These are phyloP conservation scores for Cheilosia scutellata DNA, from an alignment of 2,888 invertebrate genomes.

Conservation along the genomic window DNA sequence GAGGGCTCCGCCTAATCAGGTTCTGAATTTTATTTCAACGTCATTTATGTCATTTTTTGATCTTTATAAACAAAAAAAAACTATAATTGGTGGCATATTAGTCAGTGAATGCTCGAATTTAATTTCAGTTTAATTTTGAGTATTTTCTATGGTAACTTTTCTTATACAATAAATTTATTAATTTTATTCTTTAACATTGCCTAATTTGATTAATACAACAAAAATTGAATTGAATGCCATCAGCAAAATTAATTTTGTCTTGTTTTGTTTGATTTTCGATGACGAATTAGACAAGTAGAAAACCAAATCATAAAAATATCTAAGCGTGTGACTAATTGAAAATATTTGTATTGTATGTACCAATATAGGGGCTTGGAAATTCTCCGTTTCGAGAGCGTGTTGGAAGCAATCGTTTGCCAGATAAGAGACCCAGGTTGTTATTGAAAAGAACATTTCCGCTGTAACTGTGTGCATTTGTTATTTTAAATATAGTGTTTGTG, in stretches of 20 bases:
- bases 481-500: constrained; percentile 35
- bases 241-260: constrained; percentile 7
- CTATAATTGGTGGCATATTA: constrained; percentile 18
- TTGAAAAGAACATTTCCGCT: constrained; percentile 77
- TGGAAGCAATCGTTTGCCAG: constrained; percentile 94
- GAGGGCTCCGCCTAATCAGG: constrained; percentile 84
- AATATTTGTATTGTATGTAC: constrained; percentile 69
- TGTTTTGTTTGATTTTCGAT: constrained; percentile 17
- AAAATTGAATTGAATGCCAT: constrained; percentile 8
- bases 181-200: constrained; percentile 10
- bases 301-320: constrained; percentile 28
- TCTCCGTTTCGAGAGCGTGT: constrained; percentile 95
- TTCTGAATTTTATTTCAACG: constrained; percentile 79
- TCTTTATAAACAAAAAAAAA: constrained; percentile 8
- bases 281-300: constrained; percentile 8
- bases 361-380: constrained; percentile 86
- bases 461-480: constrained; percentile 56
- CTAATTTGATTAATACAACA: constrained; percentile 1
- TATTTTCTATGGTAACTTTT: background rate
- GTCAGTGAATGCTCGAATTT: constrained; percentile 48
- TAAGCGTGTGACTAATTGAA: constrained; percentile 50
- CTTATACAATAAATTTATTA: constrained; percentile 10
- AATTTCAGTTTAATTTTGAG: constrained; percentile 53
- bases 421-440: constrained; percentile 92
- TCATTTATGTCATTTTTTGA: constrained; percentile 28